A percentile compares a stretch with the other conserved stretches of the same genome.
Conservation (phyloP, 2,888 invertebrate genomes). For the Strigamia transsilvanica region DNA sequence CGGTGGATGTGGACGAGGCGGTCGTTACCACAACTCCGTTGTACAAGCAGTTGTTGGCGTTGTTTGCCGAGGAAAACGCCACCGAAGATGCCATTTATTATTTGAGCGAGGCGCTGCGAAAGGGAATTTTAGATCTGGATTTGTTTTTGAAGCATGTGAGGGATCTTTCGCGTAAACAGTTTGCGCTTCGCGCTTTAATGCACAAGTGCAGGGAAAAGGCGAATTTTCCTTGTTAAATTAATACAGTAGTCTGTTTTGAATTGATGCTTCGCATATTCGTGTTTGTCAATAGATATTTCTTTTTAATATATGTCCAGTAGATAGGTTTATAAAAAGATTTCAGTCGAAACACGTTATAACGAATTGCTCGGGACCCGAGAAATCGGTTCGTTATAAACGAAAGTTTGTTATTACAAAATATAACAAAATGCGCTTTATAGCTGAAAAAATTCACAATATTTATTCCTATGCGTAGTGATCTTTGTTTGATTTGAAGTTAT, state of each 20-base stretch:
- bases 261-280: background rate
- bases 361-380: too few species aligned
- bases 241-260: too few species aligned
- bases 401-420: too few species aligned
- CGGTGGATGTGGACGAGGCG: constrained; percentile 93
- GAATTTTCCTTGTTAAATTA: constrained; percentile 67
- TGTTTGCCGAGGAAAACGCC: constrained; percentile 97
- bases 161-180: constrained; percentile 92
- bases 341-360: too few species aligned
- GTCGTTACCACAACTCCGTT: constrained; percentile 95
- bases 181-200: constrained; percentile 93
- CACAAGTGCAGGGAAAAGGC: constrained; percentile 96
- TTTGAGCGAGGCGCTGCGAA: constrained; percentile 91
- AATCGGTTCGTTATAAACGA: too few species aligned
- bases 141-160: constrained; percentile 96
- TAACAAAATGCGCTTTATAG: too few species aligned
- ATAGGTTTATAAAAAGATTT: too few species aligned
- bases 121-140: constrained; percentile 92
- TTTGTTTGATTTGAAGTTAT: too few species aligned
- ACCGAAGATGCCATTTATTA: constrained; percentile 98
- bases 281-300: too few species aligned
- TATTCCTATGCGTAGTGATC: too few species aligned
- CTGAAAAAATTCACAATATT: too few species aligned
- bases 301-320: too few species aligned
- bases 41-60: constrained; percentile 92